A percentile compares a stretch with the other conserved stretches of the same genome.
Conservation (phyloP, 2,797 vertebrate genomes). For the Liparis tanakae region DNA sequence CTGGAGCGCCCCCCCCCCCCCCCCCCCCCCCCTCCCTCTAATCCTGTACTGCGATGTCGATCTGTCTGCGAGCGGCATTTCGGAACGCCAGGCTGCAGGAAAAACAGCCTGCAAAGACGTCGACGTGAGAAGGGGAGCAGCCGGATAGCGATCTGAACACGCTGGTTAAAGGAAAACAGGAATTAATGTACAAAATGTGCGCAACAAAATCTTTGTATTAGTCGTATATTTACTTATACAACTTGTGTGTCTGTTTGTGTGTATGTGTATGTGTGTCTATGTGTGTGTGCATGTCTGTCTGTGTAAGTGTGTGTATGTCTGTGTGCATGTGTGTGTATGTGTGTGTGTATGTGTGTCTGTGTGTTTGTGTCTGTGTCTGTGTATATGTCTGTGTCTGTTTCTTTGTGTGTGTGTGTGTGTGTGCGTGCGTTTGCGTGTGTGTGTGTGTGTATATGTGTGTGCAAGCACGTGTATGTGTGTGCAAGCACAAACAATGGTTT, state of each 20-base stretch:
- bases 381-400: too few relatives aligned
- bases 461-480: neutral
- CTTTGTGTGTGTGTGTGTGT: too few relatives aligned
- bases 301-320: too few relatives aligned
- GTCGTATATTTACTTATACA: too few relatives aligned
- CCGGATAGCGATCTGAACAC: constrained; percentile 55
- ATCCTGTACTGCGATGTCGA: constrained; percentile 68
- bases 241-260: too few relatives aligned
- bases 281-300: too few relatives aligned
- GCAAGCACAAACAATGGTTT: neutral
- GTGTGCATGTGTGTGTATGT: too few relatives aligned
- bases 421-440: too few relatives aligned
- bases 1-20: constrained; percentile 62
- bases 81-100: constrained; percentile 11
- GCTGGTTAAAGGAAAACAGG: constrained; percentile 1
- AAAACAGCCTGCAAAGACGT: constrained; percentile 48
- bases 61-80: constrained; percentile 70
- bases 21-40: neutral
- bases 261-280: too few relatives aligned
- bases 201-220: neutral
- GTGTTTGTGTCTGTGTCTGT: too few relatives aligned
- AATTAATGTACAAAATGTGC: neutral
- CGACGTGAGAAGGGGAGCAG: constrained; percentile 43
- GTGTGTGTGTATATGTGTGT: too few relatives aligned
- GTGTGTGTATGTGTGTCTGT: too few relatives aligned